A percentile compares a stretch with the other conserved stretches of the same genome.
These are phyloP conservation scores for Lophura swinhoii DNA, from an alignment of 2,797 vertebrate species.

Conservation along the genomic window DNA sequence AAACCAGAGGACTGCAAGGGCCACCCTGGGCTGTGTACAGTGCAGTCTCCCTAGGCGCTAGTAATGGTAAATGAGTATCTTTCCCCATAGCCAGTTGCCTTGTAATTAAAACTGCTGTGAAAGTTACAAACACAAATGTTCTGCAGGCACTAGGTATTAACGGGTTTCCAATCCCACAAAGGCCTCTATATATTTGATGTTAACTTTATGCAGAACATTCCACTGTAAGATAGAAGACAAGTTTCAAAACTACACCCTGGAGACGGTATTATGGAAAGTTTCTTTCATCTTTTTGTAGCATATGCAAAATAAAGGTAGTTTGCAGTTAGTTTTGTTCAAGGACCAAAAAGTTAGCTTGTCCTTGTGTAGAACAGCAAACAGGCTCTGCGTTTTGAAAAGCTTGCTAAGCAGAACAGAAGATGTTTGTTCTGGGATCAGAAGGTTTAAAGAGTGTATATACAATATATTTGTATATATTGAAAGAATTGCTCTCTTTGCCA, in stretches of 20 bases:
- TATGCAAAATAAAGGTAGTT: background rate
- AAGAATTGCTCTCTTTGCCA: constrained; percentile 26
- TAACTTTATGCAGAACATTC: background rate
- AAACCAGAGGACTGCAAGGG: background rate
- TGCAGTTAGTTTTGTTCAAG: background rate
- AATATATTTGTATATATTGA: background rate
- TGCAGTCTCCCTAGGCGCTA: background rate
- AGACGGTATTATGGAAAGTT: background rate
- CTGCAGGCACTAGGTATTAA: background rate
- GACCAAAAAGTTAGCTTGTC: background rate
- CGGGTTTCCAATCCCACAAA: background rate
- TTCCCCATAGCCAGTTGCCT: background rate
- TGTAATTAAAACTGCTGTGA: background rate
- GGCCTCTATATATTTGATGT: too few relatives aligned
- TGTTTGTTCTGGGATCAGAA: background rate
- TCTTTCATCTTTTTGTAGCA: background rate
- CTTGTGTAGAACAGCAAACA: background rate
- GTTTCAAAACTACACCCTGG: background rate
- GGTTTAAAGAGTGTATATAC: background rate
- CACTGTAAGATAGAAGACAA: background rate
- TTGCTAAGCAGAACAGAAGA: background rate
- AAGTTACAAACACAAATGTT: background rate
- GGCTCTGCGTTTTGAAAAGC: background rate
- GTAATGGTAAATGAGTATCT: background rate
- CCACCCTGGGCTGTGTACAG: background rate